These are phyloP conservation scores for Coelogynopora nodosa DNA, from an alignment of 2,888 invertebrate species.

Conservation along the genomic window DNA sequence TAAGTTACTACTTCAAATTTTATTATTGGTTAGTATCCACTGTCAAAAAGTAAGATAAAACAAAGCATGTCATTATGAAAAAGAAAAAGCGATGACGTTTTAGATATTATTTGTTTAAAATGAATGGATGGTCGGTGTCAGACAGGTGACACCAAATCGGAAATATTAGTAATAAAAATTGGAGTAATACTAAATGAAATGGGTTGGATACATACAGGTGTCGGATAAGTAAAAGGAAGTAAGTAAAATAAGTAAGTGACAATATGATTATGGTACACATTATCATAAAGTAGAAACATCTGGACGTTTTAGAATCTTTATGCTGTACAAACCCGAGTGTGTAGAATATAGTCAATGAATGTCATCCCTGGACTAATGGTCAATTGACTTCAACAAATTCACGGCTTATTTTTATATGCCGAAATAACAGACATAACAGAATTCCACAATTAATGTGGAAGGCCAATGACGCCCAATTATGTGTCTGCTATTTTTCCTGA, in stretches of 20 bases:
- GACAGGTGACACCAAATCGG: not conserved
- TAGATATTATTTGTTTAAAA: not conserved
- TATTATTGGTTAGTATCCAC: too few species aligned
- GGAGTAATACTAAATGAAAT: not conserved
- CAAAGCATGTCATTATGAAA: too few species aligned
- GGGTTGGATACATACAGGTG: not conserved
- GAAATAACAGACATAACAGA: not conserved
- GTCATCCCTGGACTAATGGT: too few species aligned
- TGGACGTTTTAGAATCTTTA: not conserved
- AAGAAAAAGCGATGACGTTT: not conserved
- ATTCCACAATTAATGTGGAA: not conserved
- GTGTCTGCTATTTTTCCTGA: not conserved
- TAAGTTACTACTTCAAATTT: too few species aligned
- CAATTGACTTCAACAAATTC: too few species aligned
- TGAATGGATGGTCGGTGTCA: not conserved
- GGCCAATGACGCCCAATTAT: not conserved
- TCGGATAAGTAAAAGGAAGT: not conserved
- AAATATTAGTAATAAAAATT: not conserved
- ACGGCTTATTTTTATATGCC: too few species aligned
- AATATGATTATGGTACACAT: not conserved
- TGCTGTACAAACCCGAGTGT: not conserved
- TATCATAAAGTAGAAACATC: not conserved
- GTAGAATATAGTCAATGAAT: too few species aligned
- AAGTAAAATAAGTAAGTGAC: not conserved
- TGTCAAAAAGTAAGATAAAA: too few species aligned